Percentiles rank a stretch among this genome's conserved stretches.
These are phyloP conservation scores for Ditylenchus weischeri DNA, from an alignment of 2,888 invertebrate species.

Conservation along the genomic window DNA sequence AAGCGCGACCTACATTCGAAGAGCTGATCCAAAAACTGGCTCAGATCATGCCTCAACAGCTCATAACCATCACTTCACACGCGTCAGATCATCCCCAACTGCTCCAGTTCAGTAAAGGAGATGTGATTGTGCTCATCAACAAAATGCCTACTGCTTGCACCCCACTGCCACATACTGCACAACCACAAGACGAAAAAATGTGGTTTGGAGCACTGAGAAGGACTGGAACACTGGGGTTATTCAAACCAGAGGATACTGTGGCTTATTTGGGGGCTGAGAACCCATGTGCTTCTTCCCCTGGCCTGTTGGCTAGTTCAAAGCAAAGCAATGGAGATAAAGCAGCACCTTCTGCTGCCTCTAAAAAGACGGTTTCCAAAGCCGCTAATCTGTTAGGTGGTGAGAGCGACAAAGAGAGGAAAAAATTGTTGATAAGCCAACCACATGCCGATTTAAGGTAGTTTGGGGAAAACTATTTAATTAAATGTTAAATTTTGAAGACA, in stretches of 20 bases:
- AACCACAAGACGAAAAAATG: slow-evolving; percentile 59
- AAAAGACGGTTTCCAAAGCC: slow-evolving; percentile 26
- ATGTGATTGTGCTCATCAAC: slow-evolving; percentile 86
- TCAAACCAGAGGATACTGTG: slow-evolving; percentile 83
- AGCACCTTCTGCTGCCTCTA: background rate
- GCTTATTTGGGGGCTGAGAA: slow-evolving; percentile 76
- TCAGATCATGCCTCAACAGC: slow-evolving; percentile 81
- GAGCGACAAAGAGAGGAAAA: slow-evolving; percentile 39
- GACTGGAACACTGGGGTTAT: slow-evolving; percentile 85
- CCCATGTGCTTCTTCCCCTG: slow-evolving; percentile 23
- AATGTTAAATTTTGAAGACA: slow-evolving; percentile 65
- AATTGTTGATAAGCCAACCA: slow-evolving; percentile 82
- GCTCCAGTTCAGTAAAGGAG: slow-evolving; percentile 79
- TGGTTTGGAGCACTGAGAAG: slow-evolving; percentile 84
- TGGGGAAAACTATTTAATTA: too few species aligned
- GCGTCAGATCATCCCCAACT: slow-evolving; percentile 69
- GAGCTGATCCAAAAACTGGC: slow-evolving; percentile 77
- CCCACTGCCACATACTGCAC: too few species aligned
- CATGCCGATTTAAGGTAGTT: slow-evolving; percentile 73
- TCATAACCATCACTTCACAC: slow-evolving; percentile 74
- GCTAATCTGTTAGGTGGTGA: slow-evolving; percentile 6
- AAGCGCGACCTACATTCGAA: slow-evolving; percentile 81
- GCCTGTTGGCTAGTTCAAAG: background rate
- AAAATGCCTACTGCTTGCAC: slow-evolving; percentile 61
- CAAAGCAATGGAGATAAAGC: slow-evolving; percentile 4